These are phyloP conservation scores for Isaurus tuberculatus DNA, from an alignment of 92 coral and sea anemone genomes.

Conservation along the genomic window DNA sequence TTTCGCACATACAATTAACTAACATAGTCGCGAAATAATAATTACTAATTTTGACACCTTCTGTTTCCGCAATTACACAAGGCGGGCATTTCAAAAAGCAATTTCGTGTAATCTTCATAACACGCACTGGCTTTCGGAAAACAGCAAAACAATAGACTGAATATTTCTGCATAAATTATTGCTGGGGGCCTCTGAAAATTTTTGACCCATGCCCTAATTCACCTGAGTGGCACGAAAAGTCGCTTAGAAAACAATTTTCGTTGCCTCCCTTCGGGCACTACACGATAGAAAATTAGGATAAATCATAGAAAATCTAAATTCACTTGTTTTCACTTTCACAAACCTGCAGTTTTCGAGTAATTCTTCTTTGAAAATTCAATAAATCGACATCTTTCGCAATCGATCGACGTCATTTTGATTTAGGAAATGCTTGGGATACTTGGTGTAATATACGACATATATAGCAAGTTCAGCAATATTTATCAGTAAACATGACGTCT, in stretches of 20 bases:
- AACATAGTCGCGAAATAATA: no score
- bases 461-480: slow-evolving; percentile 4
- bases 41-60: no score
- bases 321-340: not conserved
- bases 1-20: no score
- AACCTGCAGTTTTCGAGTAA: not conserved
- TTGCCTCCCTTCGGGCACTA: not conserved
- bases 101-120: no score
- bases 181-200: no score
- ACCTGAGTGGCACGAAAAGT: not conserved
- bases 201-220: no score
- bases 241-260: not conserved
- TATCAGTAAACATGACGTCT: slow-evolving; percentile 3
- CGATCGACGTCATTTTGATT: not conserved
- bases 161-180: no score
- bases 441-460: slow-evolving; percentile 3
- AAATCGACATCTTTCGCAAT: not conserved
- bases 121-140: no score
- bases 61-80: no score
- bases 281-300: not conserved
- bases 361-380: slow-evolving; percentile 1
- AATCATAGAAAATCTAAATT: not conserved
- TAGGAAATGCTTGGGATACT: not conserved
- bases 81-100: no score
- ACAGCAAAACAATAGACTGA: no score